Conservation (phyloP, 2,113 vertebrate genomes). For the Dryoscopus gambensis region DNA sequence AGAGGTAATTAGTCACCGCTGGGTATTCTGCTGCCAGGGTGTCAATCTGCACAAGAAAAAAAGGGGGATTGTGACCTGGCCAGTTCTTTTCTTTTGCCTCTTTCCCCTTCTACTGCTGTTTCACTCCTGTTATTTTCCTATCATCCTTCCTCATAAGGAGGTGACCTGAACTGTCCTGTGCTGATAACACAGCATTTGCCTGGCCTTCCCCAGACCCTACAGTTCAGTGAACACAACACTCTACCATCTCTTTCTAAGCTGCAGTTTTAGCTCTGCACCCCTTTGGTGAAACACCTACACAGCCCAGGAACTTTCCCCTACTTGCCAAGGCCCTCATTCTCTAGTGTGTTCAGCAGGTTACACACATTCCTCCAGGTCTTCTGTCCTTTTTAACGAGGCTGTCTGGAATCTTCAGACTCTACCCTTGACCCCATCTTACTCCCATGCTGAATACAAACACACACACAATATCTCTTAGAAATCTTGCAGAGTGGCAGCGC, state of each 20-base stretch:
- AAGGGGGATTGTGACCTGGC: neutral
- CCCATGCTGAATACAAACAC: neutral
- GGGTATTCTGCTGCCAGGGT: conserved; percentile 94
- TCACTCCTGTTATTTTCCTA: neutral
- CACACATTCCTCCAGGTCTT: neutral
- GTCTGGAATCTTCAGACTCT: neutral
- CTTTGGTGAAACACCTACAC: neutral
- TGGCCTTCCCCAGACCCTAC: neutral
- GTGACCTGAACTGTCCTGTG: neutral
- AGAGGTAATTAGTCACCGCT: conserved; percentile 91
- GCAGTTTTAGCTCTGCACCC: neutral
- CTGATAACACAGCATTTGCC: fast-evolving
- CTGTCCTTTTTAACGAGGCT: neutral
- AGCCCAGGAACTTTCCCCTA: neutral
- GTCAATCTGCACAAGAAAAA: conserved; percentile 81
- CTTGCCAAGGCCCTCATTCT: neutral
- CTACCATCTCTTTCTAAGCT: neutral
- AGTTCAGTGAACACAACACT: neutral
- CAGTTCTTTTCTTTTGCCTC: neutral
- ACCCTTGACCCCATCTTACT: neutral
- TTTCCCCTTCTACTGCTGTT: neutral
- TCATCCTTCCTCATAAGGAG: neutral
- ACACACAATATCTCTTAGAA: neutral
- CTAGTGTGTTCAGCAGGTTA: neutral
- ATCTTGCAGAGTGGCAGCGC: fast-evolving